Conservation (phyloP, 2,113 vertebrate genomes). For the Tychaedon coryphoeus region DNA sequence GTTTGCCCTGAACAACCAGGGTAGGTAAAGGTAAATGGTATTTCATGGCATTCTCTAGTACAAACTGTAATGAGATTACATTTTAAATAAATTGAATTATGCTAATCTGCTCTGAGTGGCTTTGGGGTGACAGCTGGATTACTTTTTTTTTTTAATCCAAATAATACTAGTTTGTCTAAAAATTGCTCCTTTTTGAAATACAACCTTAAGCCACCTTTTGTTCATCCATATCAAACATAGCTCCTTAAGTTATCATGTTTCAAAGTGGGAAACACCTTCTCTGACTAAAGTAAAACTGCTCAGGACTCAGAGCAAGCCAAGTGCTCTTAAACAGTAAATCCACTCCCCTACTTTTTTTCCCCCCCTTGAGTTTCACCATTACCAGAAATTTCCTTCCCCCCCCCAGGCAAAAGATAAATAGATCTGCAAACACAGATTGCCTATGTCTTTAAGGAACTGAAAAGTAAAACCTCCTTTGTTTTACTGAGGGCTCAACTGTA, state of each 20-base stretch:
- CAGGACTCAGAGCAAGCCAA: neutral
- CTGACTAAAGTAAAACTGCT: neutral
- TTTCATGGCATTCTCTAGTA: neutral
- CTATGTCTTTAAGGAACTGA: neutral
- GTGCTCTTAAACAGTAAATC: neutral
- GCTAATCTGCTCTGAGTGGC: neutral
- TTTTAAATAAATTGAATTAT: neutral
- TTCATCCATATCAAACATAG: neutral
- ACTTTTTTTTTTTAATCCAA: neutral
- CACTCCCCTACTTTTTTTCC: neutral
- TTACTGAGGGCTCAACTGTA: neutral
- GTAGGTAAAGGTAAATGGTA: neutral
- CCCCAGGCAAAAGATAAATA: neutral
- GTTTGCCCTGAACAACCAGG: neutral
- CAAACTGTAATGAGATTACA: neutral
- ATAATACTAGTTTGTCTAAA: neutral
- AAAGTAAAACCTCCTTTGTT: neutral
- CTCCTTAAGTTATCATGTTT: neutral
- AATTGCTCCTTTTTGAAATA: neutral
- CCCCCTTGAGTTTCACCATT: neutral
- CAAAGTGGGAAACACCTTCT: neutral
- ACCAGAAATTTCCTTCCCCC: neutral
- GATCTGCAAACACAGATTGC: too few relatives aligned
- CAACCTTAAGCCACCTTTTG: neutral
- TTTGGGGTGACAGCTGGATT: neutral